Conservation (phyloP, 1,140 invertebrate species). For the Heliconius himera region DNA sequence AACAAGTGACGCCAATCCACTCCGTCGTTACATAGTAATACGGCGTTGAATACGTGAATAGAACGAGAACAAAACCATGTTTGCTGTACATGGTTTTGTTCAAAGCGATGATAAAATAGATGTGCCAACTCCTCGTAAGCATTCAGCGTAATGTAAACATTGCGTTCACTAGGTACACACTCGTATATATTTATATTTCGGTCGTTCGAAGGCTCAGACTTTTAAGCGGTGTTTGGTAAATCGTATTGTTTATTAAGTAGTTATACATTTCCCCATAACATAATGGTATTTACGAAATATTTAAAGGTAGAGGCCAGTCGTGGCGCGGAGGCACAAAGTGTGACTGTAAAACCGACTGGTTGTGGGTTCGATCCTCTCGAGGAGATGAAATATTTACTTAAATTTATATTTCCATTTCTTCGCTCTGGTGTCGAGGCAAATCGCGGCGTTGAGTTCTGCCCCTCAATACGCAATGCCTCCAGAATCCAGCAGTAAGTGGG, state of each 20-base stretch:
- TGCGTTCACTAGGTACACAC: neutral
- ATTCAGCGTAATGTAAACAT: conserved; percentile 38
- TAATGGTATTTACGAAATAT: neutral
- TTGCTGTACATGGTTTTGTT: conserved; percentile 29
- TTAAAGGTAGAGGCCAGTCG: neutral
- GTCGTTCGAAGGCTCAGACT: neutral
- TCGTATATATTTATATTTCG: neutral
- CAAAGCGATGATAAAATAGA: conserved; percentile 18
- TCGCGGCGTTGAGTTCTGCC: too few relatives aligned
- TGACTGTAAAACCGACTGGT: too few relatives aligned
- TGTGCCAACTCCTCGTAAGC: conserved; percentile 20
- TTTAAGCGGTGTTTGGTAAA: neutral
- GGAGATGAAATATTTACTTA: too few relatives aligned
- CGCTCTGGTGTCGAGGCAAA: too few relatives aligned
- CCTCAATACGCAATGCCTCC: too few relatives aligned
- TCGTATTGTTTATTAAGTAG: neutral
- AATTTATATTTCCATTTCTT: too few relatives aligned
- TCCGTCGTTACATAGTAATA: conserved; percentile 27
- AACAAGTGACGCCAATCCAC: conserved; percentile 36
- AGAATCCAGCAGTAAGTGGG: too few relatives aligned
- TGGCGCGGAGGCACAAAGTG: too few relatives aligned
- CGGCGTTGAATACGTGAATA: conserved; percentile 22
- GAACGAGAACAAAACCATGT: conserved; percentile 37
- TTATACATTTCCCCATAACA: neutral
- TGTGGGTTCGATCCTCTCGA: too few relatives aligned